Evolutionary conservation across 2,888 invertebrate genomes (phyloP), one percentile per base, ranked within the genome.

Genomic region (Lomographa bimaculata): DNA sequence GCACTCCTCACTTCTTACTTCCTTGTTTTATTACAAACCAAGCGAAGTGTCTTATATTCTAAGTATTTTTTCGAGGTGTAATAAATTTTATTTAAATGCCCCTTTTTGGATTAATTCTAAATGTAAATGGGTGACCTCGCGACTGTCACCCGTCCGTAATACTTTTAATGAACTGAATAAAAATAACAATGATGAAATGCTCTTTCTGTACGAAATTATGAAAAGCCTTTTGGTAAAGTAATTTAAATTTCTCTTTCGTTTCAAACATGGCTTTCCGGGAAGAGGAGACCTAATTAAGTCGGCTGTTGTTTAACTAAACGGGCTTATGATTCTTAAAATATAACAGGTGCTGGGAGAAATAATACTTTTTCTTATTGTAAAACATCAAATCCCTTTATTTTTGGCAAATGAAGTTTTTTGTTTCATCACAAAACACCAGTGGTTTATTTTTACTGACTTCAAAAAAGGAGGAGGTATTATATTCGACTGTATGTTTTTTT

Each of bases 81-180:
- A 78, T 80, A 77, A 79, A 80, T 79, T 78, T 71, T 66, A 69
- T 75, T 78, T 71, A 64, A 67, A 66, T 67, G 60, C 60, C 60
- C 60, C 64, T 73, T 69, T 64, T 46, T 16, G 60, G 68, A 64
- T 74, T 73, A 74, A 72, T 77, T 72, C 59, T 57, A 67, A 77
- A 77, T 74, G 74, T 65, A 73, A 82, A 83, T 79, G 66, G 50
- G 47, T 56, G 64, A 60, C 64, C 60, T 60, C 48, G 57, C 47
- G 53, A 47, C 55, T 68, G 70, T 72, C 68, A 69, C 60, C 62
- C 62, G 54, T 60, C 58, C 60, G 52, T 60, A 55, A 66, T 60
- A 62, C 57, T 59, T 47, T 66, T 69, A 70, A 74, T 68, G 60
- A 70, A 64, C 56, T 50, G 58, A 54, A 63, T 59, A 44, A 50